Evolutionary conservation across 2,888 invertebrate species (phyloP), one percentile per base, ranked within the genome.

Genomic region (Andricus curvator): DNA sequence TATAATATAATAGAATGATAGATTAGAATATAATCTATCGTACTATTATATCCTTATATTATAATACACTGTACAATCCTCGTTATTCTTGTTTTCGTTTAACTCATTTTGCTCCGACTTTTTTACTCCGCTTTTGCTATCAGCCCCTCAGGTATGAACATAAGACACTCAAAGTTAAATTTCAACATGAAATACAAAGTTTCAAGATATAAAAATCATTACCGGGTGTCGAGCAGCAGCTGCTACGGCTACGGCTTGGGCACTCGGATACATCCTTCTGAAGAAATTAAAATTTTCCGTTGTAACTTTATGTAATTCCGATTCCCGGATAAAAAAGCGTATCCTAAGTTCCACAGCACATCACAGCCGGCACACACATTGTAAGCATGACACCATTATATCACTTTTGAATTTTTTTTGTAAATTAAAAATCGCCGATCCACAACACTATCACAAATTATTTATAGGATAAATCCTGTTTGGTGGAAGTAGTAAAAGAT

Each of bases 171-270:
- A 56, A 56, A 9, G 2, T 22, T 4, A 56, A 56, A 56, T 56
- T 56, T 56, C 11, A 11, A 56, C 8, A 22, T 20, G 22, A 60
- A 60, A n/a, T 11, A 60, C 60, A 22, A 13, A 11, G n/a, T 22
- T 60, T 60, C 4, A 1, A 22, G 60, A 22, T 22, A 22, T n/a
- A 37, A 37, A 33, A 74, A 74, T 51, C 29, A 74, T 33, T 74
- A 74, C 74, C 74, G 74, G 74, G 74, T 74, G 74, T 74, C 74
- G 56, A 74, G 74, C 56, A 56, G 74, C 74, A 74, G 74, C 51
- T 74, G 74, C 74, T 56, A 74, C 74, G 70, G 70, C 70, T 20
- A 33, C 70, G 74, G 74, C 74, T 56, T 74, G 74, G 74, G 74
- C 74, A 74, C 74, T 74, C 74, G 74, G 74, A 74, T 74, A 74